Conservation (phyloP, 2,888 invertebrate species). For the Drosophila antonietae region DNA sequence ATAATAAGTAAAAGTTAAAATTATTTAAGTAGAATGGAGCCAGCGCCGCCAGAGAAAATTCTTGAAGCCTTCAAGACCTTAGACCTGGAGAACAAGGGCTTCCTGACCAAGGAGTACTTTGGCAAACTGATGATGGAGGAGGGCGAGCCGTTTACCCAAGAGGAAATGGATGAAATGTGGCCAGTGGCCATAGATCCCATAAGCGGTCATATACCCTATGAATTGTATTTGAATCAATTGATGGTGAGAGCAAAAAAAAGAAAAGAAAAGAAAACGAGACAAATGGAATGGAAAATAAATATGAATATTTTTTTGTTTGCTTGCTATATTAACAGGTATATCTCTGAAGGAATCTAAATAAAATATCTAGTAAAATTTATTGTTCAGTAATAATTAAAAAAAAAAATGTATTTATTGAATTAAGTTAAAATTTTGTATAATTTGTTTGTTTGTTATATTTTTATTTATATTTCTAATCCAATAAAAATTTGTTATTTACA, state of each 20-base stretch:
- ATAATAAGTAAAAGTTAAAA: not conserved
- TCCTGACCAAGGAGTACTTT: slow-evolving; percentile 90
- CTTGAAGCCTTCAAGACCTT: slow-evolving; percentile 93
- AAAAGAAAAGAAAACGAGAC: too few relatives aligned
- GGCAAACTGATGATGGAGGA: slow-evolving; percentile 93
- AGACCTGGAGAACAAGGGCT: slow-evolving; percentile 92
- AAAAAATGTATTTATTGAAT: not conserved
- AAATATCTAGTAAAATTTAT: too few relatives aligned
- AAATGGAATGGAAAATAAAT: rapidly evolving
- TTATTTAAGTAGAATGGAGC: slow-evolving; percentile 88
- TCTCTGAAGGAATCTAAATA: slow-evolving; percentile 24
- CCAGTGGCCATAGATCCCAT: slow-evolving; percentile 93
- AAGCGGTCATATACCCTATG: slow-evolving; percentile 92
- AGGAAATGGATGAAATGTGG: slow-evolving; percentile 97
- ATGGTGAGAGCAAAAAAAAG: slow-evolving; percentile 86
- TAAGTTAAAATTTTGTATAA: too few relatives aligned
- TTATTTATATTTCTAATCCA: too few relatives aligned
- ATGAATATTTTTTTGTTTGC: rapidly evolving
- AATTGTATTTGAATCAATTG: slow-evolving; percentile 93
- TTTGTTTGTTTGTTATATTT: too few relatives aligned
- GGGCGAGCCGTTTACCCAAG: slow-evolving; percentile 95
- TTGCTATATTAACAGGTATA: slow-evolving; percentile 47
- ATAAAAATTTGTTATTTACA: too few relatives aligned
- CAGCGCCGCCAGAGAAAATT: slow-evolving; percentile 93
- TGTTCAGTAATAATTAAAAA: not conserved